These are phyloP conservation scores for Sturnus vulgaris DNA, from an alignment of 2,113 vertebrate species.

Conservation along the genomic window DNA sequence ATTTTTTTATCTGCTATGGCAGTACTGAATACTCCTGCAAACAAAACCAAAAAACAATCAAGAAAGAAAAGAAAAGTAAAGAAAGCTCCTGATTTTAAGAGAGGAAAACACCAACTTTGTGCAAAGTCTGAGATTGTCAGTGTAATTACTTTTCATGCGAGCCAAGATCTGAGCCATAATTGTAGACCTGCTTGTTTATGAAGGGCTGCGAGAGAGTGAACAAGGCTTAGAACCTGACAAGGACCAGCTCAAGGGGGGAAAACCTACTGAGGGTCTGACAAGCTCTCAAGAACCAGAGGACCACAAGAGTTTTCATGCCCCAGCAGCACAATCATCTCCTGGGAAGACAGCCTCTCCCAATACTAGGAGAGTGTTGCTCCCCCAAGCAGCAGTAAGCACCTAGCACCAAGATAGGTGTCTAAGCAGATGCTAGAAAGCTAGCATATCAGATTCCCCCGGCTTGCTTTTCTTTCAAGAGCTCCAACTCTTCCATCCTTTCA, in stretches of 20 bases:
- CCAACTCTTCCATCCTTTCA: neutral
- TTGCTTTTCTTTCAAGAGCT: neutral
- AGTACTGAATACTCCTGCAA: neutral
- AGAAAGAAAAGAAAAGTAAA: neutral
- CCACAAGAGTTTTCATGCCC: neutral
- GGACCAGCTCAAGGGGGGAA: neutral
- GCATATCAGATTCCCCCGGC: fast-evolving
- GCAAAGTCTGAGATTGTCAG: neutral
- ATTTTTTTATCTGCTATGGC: neutral
- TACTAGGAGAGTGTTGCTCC: fast-evolving
- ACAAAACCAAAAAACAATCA: neutral
- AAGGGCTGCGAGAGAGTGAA: neutral
- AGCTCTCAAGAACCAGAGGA: neutral
- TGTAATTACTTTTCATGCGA: neutral
- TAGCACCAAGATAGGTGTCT: no score
- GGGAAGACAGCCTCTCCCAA: neutral
- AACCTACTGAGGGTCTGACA: neutral
- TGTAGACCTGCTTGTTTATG: neutral
- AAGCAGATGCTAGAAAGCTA: neutral
- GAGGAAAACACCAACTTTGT: neutral
- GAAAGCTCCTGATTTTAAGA: neutral
- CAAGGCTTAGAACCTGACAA: fast-evolving
- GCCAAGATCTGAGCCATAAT: neutral
- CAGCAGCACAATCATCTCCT: neutral
- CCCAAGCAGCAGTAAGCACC: neutral